Base-by-base conservation (phyloP, 1,140 invertebrate genomes). In the Oedothorax gibbosus region DNA sequence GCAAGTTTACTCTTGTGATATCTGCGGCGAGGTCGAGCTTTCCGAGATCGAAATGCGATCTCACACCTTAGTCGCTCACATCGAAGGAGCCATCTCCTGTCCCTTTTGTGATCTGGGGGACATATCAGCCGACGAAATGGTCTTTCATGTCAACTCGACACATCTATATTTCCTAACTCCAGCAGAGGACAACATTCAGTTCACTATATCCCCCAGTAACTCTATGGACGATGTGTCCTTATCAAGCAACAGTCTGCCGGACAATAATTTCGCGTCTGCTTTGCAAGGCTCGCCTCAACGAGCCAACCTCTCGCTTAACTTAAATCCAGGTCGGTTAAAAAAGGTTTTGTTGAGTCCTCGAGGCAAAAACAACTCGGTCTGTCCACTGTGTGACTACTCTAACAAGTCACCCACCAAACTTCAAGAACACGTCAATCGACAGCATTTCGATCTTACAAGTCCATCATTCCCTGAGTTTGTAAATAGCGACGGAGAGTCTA, bases 361-460 rank as follows among this genome's bases (percentile, higher is more conserved):
- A 57, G 75, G 66, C 35, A 60, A 54, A 56, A 68, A 85, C 18
- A 83, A 85, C 0, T 86, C 85, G n/a, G 82, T 94, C 90, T 97
- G 95, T 90, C 94, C 95, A 21, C 92, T 97, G 89, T 97, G 95
- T 91, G 93, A 93, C 87, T 95, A 94, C 89, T 93, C 91, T 87
- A 94, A 94, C 86, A 92, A 93, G 87, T 95, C 93, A 90, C 93
- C 95, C 0, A 90, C 92, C 65, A 93, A 93, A 87, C 91, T 97
- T 69, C 94, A 96, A 90, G 94, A 95, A 87, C 96, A 97, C 91
- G 95, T 97, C 87, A 96, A 96, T 89, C 89, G 92, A 62, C 92
- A 93, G 87, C 96, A 97, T 90, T 95, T 96, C 90, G 95, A 96
- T 91, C 91, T 95, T 54, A 94, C 94, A 18, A 96, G 95, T 75